These are phyloP conservation scores for Atlantisia rogersi DNA, from an alignment of 2,113 vertebrate species.

Conservation along the genomic window DNA sequence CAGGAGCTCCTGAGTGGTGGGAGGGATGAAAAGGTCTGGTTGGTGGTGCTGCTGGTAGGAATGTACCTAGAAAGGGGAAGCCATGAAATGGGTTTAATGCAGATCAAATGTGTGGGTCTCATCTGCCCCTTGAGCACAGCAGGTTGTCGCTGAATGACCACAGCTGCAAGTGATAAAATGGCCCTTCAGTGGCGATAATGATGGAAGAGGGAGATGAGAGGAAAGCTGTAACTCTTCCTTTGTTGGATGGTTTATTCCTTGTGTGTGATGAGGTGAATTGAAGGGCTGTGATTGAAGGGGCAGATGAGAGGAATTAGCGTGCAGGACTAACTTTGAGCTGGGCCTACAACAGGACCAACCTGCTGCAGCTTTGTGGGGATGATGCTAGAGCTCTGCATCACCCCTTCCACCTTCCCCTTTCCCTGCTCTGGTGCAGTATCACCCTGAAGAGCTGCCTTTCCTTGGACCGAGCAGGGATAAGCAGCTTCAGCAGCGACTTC, in stretches of 20 bases:
- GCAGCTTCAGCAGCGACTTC: neutral
- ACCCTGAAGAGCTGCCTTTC: neutral
- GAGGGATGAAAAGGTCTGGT: constrained; percentile 21
- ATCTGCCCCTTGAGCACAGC: constrained; percentile 44
- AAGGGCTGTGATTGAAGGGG: neutral
- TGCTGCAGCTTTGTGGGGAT: neutral
- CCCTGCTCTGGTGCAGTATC: neutral
- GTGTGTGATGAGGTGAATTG: constrained; percentile 2
- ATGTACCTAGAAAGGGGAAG: neutral
- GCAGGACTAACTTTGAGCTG: neutral
- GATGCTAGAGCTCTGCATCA: neutral
- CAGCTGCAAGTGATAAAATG: constrained; percentile 71
- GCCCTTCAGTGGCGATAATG: neutral
- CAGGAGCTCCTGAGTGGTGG: neutral
- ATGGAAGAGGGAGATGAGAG: neutral
- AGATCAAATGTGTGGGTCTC: constrained; percentile 37
- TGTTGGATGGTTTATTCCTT: constrained; percentile 19
- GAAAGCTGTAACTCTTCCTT: neutral
- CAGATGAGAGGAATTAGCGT: neutral
- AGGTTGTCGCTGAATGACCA: neutral
- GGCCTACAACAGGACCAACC: neutral
- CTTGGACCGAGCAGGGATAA: neutral
- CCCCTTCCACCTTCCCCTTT: neutral
- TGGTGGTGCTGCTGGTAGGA: neutral
- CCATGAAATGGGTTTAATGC: neutral